Base-by-base conservation (phyloP, 1,140 invertebrate species). In the Drosophila parvula region DNA sequence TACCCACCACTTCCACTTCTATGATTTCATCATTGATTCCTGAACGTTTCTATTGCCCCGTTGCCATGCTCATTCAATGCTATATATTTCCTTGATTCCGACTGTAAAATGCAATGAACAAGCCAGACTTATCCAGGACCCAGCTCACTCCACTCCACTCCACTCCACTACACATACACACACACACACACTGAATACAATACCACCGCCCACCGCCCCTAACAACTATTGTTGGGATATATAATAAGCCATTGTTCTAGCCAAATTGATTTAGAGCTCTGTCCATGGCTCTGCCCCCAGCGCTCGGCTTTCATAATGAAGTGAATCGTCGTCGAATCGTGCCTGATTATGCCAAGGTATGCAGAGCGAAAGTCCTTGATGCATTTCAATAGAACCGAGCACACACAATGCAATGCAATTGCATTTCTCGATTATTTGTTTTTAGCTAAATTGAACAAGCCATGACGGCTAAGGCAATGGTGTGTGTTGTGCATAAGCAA, bases 211-310 rank as follows among this genome's bases (percentile, higher is more conserved):
- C 58, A 53, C 56, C 44, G 41, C 34, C 65, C 57, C 67, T 0
- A 14, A 14, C 18, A 43, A 63, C 74, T 65, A 82, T 85, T 88
- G 64, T 85, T 79, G 75, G 75, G 75, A 79, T 59, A 74, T 59
- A 74, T 79, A 82, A 67, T 65, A 71, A 71, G 81, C 69, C 74
- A 75, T 78, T 78, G 81, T 84, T 84, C 78, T 61, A 36, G 60
- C 57, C 61, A 75, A 85, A 85, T 76, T 85, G 83, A 82, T 88
- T 85, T 85, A 79, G 78, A 61, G 74, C 45, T 59, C 64, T 53
- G 59, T 78, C 55, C 69, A 65, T 69, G 79, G 22, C 22, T 60
- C n/a, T 62, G 59, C 32, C 18, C 27, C 27, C n/a, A 22, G 50
- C 64, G 64, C 16, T 30, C 50, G 36, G 36, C 51, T 36, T 71